These are phyloP conservation scores for Antechinus flavipes DNA, from an alignment of 2,113 vertebrate species.

Conservation along the genomic window DNA sequence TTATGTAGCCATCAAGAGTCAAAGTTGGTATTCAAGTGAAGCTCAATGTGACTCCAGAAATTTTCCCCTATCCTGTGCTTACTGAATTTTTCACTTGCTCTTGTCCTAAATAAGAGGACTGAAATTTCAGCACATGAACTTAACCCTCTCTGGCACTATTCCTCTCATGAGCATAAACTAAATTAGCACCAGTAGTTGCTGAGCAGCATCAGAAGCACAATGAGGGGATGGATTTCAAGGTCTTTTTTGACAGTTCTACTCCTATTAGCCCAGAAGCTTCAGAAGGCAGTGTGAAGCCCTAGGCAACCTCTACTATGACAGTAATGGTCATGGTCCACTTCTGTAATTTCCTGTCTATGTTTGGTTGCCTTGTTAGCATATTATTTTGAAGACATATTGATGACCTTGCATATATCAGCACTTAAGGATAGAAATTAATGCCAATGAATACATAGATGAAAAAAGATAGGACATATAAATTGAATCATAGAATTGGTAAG, in stretches of 20 bases:
- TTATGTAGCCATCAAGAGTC: background rate
- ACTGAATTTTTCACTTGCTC: background rate
- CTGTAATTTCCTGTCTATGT: background rate
- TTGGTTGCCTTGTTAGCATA: background rate
- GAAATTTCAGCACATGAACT: background rate
- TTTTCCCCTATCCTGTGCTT: background rate
- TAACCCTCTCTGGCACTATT: background rate
- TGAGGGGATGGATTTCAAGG: background rate
- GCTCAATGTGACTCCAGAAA: background rate
- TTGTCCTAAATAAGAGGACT: background rate
- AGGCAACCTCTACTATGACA: background rate
- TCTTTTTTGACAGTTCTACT: background rate
- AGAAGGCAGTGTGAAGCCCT: background rate
- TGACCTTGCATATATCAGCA: background rate
- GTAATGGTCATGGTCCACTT: background rate
- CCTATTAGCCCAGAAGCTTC: background rate
- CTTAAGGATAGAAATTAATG: background rate
- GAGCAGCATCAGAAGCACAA: background rate
- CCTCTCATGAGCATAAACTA: background rate
- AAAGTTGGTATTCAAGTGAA: background rate
- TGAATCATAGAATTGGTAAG: background rate
- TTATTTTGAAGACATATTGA: background rate
- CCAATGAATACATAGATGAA: background rate
- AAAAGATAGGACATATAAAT: background rate
- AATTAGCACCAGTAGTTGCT: too few relatives aligned